Percentiles rank a stretch among this genome's conserved stretches.
Conservation (phyloP, 2,888 invertebrate genomes). For the Hedychridium roseum region DNA sequence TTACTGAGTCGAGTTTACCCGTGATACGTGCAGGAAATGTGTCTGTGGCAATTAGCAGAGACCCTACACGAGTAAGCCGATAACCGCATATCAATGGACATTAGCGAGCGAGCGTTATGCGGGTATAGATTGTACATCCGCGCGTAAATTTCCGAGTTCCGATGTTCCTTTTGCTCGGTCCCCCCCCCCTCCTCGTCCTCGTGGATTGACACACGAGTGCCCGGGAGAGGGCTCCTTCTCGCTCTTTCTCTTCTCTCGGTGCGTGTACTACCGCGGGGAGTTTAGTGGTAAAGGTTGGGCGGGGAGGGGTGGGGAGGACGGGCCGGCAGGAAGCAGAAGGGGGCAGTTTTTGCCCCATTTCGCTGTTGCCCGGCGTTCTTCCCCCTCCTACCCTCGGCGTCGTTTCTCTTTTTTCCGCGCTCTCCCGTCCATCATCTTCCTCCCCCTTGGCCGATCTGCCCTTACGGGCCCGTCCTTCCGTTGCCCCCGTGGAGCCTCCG, state of each 20-base stretch:
- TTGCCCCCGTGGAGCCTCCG: not conserved
- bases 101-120: no score
- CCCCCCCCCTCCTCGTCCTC: not conserved
- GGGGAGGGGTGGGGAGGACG: not conserved
- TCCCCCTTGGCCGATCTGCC: slow-evolving; percentile 1
- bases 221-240: not conserved
- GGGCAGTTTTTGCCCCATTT: slow-evolving; percentile 38
- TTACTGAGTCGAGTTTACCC: no score
- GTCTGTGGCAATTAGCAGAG: no score
- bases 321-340: slow-evolving; percentile 14
- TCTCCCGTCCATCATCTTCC: not conserved
- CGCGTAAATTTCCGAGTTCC: slow-evolving; percentile 22
- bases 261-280: no score
- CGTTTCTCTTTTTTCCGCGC: no score
- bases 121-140: no score
- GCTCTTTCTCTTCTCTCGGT: no score
- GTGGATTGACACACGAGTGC: slow-evolving; percentile 10
- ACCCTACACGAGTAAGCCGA: no score
- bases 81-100: no score
- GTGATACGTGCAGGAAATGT: no score
- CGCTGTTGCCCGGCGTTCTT: slow-evolving; percentile 8
- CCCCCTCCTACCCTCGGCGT: no score
- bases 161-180: slow-evolving; percentile 5
- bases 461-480: not conserved
- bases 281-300: no score